Base-by-base conservation (phyloP, 2,113 vertebrate species). In the Origma solitaria region DNA sequence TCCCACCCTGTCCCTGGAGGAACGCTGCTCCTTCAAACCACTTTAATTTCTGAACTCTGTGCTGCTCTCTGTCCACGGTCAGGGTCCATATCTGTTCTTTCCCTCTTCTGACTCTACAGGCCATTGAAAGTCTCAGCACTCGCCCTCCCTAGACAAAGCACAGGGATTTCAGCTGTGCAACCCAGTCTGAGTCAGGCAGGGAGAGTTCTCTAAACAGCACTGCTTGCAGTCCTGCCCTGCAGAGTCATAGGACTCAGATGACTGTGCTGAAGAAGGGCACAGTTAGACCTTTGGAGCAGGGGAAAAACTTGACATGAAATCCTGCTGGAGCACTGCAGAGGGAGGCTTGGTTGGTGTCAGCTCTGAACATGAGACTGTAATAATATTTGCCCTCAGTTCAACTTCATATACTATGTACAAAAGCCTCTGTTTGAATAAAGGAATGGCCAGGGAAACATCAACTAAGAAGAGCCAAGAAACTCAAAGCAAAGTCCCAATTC, bases 361-460 rank as follows among this genome's bases (percentile, higher is more conserved):
- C 28, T 73, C 86, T 94, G 87, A 97, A 96, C 51, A 91, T 66
- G 93, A 96, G 88, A 94, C 96, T 94, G 85, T 66, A 94, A 97
- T 94, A 96, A 97, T 95, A 96, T 97, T 97, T 97, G 94, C 96
- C 92, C 80, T 90, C 0, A 13, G 94, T 97, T 97, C 94, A 88
- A 94, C 94, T 91, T 92, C 92, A 96, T 90, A 61, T 93, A 66
- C 64, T 78, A 62, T 1, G 6, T 75, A 97, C 95, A 97, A 96
- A 97, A 92, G 94, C 44, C 93, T 96, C 88, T 95, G 86, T 96
- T 93, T 17, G 50, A 86, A 78, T 62, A 92, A 94, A 92, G 86
- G 62, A 94, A 92, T 35, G 27, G 92, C 86, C 61, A 42, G 53
- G 53, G 69, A 88, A 91, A 95, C 72, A 30, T 50, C 62, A 80